phyloP scores from a whole-genome alignment of 1,140 invertebrate genomes.

The Platyscapa corneri region DNA sequence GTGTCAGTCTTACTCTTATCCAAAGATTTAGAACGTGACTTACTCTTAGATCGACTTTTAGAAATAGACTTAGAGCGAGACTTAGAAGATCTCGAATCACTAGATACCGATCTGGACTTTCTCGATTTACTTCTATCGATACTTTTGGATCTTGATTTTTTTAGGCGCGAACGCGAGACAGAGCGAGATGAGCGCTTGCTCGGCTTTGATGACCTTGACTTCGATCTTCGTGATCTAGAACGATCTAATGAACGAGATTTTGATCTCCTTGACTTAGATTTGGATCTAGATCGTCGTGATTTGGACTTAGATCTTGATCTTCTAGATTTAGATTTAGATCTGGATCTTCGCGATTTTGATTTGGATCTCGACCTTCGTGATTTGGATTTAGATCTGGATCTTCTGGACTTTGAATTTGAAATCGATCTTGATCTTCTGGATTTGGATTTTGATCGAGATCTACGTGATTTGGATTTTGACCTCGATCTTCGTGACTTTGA shows the following conservation, averaged over 20 bases:
- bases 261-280: conserved; percentile 64
- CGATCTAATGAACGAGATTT: conserved; percentile 56
- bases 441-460: conserved; percentile 60
- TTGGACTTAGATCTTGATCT: conserved; percentile 70
- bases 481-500: conserved; percentile 66
- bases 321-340: conserved; percentile 64
- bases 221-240: conserved; percentile 63
- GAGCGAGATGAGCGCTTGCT: conserved; percentile 60
- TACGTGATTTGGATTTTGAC: conserved; percentile 61
- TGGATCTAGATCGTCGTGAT: conserved; percentile 67
- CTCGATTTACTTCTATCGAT: conserved; percentile 67
- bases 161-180: conserved; percentile 62
- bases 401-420: conserved; percentile 69
- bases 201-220: conserved; percentile 64
- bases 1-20: conserved; percentile 72
- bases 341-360: conserved; percentile 61
- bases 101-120: conserved; percentile 68
- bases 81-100: conserved; percentile 67
- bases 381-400: conserved; percentile 61
- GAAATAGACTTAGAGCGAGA: conserved; percentile 66
- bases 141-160: conserved; percentile 69
- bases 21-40: conserved; percentile 69
- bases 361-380: conserved; percentile 61
- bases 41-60: conserved; percentile 59
- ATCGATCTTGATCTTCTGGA: conserved; percentile 61